phyloP scores from a whole-genome alignment of 2,888 invertebrate genomes.

The Harmothoe impar region DNA sequence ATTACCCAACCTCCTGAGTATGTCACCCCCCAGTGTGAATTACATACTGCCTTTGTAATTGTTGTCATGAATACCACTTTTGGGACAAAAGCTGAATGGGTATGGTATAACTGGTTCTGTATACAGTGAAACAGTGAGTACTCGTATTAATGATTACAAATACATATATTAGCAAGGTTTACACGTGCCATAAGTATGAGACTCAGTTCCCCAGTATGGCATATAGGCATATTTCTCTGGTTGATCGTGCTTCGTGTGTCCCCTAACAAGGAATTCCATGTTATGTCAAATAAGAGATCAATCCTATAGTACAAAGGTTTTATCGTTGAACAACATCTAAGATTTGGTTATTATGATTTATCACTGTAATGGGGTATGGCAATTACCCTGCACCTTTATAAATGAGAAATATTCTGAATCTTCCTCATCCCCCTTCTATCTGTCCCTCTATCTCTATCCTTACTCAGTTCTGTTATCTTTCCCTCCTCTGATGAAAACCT shows the following conservation, averaged over 20 bases:
- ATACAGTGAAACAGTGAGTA: constrained; percentile 47
- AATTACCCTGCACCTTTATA: no score
- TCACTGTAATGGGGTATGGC: no score
- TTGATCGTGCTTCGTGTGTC: background rate
- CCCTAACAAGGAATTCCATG: background rate
- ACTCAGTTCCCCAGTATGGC: constrained; percentile 6
- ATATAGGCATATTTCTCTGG: background rate
- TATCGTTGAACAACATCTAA: no score
- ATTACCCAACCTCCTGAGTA: background rate
- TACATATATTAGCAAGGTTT: background rate
- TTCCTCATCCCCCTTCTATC: no score
- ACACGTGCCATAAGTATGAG: background rate
- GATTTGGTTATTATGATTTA: no score
- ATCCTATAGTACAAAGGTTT: no score
- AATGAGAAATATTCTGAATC: no score
- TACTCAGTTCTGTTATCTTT: no score
- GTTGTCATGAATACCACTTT: constrained; percentile 48
- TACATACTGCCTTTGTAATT: constrained; percentile 50
- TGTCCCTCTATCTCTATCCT: no score
- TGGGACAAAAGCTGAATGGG: background rate
- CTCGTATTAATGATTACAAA: constrained; percentile 14
- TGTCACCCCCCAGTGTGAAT: constrained; percentile 1
- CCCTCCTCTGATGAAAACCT: no score
- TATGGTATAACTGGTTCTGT: constrained; percentile 34
- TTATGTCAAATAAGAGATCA: background rate